Evolutionary conservation across 2,113 vertebrate species (phyloP), one percentile per base, ranked within the genome.

Genomic region (Alethe castanea): DNA sequence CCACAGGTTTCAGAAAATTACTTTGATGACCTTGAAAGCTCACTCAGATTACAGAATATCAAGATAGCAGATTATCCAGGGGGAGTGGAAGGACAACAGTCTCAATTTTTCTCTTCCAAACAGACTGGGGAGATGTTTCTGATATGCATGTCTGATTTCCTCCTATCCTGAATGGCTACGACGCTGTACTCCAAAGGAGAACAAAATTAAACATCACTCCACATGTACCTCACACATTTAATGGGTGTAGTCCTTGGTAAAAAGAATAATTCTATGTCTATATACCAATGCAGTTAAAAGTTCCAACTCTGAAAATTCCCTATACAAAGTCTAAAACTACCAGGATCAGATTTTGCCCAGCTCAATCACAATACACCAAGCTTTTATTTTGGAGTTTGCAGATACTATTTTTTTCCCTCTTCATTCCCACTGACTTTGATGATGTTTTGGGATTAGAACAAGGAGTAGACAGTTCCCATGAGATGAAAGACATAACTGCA

Each of bases 1-100:
- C 73, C 89, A 90, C 16, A 52, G 66, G 42, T 69, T 96, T 94
- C 14, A 8, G 69, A 92, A 94, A 81, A 96, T 80, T 84, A 54
- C 86, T 96, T 48, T 61, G 65, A 81, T 96, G 94, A 97, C 95
- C 96, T 96, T 97, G 91, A 96, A 69, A 94, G 64, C n/a, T 88
- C 8, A 0, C 56, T 62, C 73, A 94, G 91, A 83, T 80, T 70
- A 50, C 71, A 83, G 72, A 94, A 88, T 42, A 85, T 38, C 47
- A 65, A 74, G 77, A 88, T 57, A 88, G 61, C 4, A 4, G 54
- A 69, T 93, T 90, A 94, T 95, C 90, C 86, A 47, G 13, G 6
- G 53, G 15, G 25, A 45, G 28, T 40, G 19, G 53, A 88, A 86
- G 60, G 24, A 59, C 20, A 53, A 28, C 5, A 78, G 33, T 25